Percentiles rank a stretch among this genome's conserved stretches.
Conservation (phyloP, 2,113 vertebrate species). For the Bos javanicus region DNA sequence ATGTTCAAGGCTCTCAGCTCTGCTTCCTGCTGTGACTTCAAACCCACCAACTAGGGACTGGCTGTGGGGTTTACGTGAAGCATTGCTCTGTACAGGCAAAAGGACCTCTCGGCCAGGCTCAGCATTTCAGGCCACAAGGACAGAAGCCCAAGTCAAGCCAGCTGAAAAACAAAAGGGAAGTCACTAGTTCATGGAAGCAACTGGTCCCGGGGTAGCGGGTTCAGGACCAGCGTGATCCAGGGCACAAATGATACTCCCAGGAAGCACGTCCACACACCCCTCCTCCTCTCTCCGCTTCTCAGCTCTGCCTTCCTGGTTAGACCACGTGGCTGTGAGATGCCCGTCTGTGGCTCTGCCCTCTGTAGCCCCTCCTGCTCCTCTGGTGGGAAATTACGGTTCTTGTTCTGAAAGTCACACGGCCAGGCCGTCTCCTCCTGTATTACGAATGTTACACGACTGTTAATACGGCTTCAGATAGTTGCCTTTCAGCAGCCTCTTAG, state of each 20-base stretch:
- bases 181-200: not conserved
- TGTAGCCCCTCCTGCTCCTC: not conserved
- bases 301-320: not conserved
- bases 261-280: not conserved
- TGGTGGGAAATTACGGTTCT: not conserved
- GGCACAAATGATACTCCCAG: not conserved
- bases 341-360: not conserved
- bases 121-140: not conserved
- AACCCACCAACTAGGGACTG: not conserved
- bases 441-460: not conserved
- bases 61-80: not conserved
- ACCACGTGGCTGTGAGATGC: not conserved
- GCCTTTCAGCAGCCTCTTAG: not conserved
- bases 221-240: not conserved
- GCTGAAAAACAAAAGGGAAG: not conserved
- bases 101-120: not conserved
- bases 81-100: not conserved
- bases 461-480: not conserved
- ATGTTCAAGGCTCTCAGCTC: not conserved
- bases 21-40: not conserved
- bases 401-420: not conserved
- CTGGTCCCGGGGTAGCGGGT: not conserved
- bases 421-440: not conserved
- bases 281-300: not conserved
- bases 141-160: not conserved